phyloP scores from a whole-genome alignment of 2,113 vertebrate species.

The Orthochromis malagaraziensis region DNA sequence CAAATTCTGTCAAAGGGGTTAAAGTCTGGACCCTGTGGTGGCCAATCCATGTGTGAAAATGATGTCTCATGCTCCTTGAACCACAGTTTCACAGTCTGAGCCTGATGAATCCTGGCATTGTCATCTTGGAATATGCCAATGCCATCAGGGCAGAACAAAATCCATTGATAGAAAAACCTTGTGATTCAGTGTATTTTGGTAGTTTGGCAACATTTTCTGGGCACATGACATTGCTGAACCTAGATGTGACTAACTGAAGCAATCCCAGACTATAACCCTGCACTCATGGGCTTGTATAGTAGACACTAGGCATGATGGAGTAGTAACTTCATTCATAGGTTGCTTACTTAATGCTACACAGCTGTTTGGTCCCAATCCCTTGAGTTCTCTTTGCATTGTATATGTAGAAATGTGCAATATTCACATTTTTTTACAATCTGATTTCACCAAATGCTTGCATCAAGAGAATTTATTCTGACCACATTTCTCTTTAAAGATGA shows the following conservation, averaged over 20 bases:
- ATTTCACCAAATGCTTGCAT: neutral
- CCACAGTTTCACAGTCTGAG: neutral
- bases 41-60: neutral
- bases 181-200: neutral
- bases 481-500: neutral
- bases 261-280: neutral
- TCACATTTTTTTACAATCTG: neutral
- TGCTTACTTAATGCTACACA: neutral
- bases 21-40: neutral
- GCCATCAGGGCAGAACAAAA: neutral
- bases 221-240: neutral
- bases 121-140: neutral
- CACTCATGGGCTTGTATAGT: accelerated
- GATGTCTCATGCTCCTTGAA: neutral
- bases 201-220: neutral
- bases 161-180: neutral
- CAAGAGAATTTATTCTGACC: neutral
- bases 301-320: neutral
- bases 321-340: accelerated
- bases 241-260: neutral
- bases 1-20: neutral
- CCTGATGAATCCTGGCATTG: neutral
- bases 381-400: neutral
- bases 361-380: neutral
- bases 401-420: neutral